Base-by-base conservation (phyloP, 2,888 invertebrate genomes). In the Trachelus tabidus region DNA sequence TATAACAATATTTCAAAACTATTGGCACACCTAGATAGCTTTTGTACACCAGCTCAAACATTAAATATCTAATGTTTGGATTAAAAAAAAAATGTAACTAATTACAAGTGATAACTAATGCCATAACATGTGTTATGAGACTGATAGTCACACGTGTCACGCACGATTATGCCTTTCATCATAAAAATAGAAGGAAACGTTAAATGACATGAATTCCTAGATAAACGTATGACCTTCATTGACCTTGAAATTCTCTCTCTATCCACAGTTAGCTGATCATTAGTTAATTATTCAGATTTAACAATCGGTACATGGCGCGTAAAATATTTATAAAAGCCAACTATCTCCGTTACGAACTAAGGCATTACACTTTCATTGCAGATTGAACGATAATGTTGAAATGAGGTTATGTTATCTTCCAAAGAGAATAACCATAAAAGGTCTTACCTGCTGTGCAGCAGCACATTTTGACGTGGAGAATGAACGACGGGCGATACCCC, bases 1-100 rank as follows among this genome's bases (percentile, higher is more conserved):
- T 97, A 94, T 89, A 94, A 94, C 75, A 93, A 92, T 31, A 87
- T 85, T 71, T 71, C 23, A 34, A 15, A 71, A 9, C 12, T 9
- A 71, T 23, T 23, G 23, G 23, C 23, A 56, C 6, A 9, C 23
- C 23, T 9, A 56, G 1, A 23, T 9, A 56, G 56, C 23, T 23
- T 2, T 23, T 6, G 0, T 23, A 23, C 6, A 56, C 56, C 56
- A 2, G 23, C 23, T 56, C 56, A 1, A 9, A 56, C 4, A 2
- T 2, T 56, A 23, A 9, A 56, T 40, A 56, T 23, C 23, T 56
- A 56, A 56, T 15, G 9, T 23, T 23, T 23, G 23, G 1, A 56
- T 6, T 56, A 9, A 23, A 15, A 15, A 15, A 15, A 56, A 23
- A 6, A 56, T 23, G 9, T 9, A 23, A 23, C 33, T 30, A 68